Base-by-base conservation (phyloP, 2,797 vertebrate genomes). In the Euthynnus affinis region DNA sequence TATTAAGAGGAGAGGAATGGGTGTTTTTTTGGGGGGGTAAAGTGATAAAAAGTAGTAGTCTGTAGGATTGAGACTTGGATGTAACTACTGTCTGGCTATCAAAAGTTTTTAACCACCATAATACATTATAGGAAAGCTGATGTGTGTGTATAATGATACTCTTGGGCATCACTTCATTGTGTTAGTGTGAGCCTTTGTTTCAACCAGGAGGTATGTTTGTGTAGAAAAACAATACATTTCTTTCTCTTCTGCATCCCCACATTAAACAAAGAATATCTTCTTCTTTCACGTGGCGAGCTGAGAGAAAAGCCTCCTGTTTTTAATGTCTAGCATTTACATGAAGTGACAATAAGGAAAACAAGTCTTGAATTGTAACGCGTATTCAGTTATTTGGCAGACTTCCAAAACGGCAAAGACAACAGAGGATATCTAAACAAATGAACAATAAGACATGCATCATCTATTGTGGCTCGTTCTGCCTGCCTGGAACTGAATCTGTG, bases 381-480 rank as follows among this genome's bases (percentile, higher is more conserved):
- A 83, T 91, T 90, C 81, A 79, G 71, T 82, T 75, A 84, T 79
- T 51, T 92, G 92, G 92, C 90, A 71, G 62, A 32, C 37, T 52
- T 87, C 91, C 90, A 88, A 69, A 55, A 68, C 59, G 56, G 67
- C 60, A 76, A 74, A 83, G 85, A 88, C 85, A 88, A 90, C 76
- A 71, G 81, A 78, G 68, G 76, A 86, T 80, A 66, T 92, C 91
- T 79, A 66, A 78, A 74, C 80, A 81, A 72, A 83, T 18, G 67
- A 88, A 94, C 90, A 92, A 93, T 90, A 87, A 93, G 88, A 91
- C 92, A 92, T 92, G 86, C 89, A 94, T 94, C 92, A 93, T 93
- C 90, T 71, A 83, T 92, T 93, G 89, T 92, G 74, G 82, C 48
- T 65, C 40, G 37, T 78, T 87, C 81, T 81, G 78, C 74, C 32